Evolutionary conservation across 1,140 invertebrate genomes (phyloP).

Genomic region (Tetramorium simillimum): DNA sequence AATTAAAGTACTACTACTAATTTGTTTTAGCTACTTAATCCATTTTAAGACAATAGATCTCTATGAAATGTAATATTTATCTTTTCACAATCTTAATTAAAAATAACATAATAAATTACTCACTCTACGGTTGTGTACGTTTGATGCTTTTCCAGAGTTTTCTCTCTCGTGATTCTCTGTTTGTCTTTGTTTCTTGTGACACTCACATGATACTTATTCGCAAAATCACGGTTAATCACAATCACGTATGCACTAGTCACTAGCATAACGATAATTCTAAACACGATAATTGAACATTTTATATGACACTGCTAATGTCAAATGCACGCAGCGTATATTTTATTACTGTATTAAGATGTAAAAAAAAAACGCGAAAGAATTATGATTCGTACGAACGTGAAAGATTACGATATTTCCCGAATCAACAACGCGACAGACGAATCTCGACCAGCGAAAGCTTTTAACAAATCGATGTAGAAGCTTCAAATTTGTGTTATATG

Average conservation of each 20-base stretch:
- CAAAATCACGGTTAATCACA: neutral
- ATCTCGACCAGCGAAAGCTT: neutral
- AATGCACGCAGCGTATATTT: neutral
- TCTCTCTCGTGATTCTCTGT: neutral
- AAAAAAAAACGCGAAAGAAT: neutral
- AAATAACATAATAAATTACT: neutral
- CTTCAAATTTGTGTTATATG: neutral
- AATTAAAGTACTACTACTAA: no score
- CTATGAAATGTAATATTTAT: no score
- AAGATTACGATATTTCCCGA: neutral
- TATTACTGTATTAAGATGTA: neutral
- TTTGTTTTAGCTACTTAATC: no score
- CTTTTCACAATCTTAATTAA: no score
- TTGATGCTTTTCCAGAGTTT: neutral
- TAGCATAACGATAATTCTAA: neutral
- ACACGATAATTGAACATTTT: neutral
- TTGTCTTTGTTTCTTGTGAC: neutral
- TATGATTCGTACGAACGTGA: neutral
- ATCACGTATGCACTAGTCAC: neutral
- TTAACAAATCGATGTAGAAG: neutral
- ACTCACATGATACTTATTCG: neutral
- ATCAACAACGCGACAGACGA: neutral
- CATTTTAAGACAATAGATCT: no score
- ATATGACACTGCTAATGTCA: neutral
- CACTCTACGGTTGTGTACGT: neutral